Evolutionary conservation across 2,113 vertebrate genomes (phyloP).

Genomic region (Lontra canadensis): DNA sequence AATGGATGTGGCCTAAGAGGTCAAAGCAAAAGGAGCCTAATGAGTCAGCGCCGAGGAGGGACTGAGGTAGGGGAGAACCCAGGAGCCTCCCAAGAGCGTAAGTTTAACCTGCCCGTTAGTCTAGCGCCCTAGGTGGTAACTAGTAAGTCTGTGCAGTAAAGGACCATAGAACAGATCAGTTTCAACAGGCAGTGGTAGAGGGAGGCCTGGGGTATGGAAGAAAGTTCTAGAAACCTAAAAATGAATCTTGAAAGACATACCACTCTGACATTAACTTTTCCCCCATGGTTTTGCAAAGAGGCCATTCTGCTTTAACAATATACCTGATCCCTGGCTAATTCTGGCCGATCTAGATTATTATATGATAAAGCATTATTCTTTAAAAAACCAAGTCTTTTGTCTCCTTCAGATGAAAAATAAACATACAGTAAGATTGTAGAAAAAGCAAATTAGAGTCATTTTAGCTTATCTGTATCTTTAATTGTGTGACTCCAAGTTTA

Average conservation of each 20-base stretch:
- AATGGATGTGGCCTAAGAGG: background rate
- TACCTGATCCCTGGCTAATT: background rate
- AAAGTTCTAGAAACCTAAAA: background rate
- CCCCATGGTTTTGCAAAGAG: background rate
- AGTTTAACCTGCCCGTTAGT: background rate
- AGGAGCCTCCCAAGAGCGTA: background rate
- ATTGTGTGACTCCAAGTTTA: background rate
- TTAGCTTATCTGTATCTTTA: background rate
- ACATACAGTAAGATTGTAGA: background rate
- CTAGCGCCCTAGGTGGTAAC: background rate
- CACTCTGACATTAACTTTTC: background rate
- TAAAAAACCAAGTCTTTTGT: background rate
- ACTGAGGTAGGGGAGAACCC: background rate
- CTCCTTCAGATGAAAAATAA: constrained; percentile 21
- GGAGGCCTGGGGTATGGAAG: background rate
- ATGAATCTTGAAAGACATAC: background rate
- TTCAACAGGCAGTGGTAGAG: background rate
- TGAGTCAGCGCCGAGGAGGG: background rate
- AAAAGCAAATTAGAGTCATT: background rate
- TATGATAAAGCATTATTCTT: background rate
- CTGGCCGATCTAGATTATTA: background rate
- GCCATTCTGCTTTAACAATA: background rate
- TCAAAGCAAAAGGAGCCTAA: background rate
- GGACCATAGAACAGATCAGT: background rate
- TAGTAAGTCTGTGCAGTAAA: background rate